Conservation (phyloP, 2,113 vertebrate genomes). For the Dipodomys stephensi region DNA sequence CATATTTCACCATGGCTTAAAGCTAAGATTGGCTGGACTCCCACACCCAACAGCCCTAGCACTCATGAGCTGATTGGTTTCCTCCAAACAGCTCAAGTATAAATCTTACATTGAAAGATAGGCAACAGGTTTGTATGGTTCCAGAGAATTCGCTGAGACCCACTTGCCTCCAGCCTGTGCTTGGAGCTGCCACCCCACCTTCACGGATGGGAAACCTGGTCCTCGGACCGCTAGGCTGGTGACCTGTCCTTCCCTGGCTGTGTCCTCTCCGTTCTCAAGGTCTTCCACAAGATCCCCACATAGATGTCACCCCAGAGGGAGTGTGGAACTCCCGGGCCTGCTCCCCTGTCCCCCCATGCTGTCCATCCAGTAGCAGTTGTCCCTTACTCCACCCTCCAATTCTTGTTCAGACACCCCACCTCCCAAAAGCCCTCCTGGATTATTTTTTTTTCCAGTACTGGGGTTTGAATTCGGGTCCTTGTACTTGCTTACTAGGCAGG, state of each 20-base stretch:
- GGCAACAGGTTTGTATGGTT: not conserved
- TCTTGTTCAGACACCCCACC: not conserved
- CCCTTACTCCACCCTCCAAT: not conserved
- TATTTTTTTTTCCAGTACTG: not conserved
- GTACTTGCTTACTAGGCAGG: too few species aligned
- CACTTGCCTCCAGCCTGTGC: not conserved
- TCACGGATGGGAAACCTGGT: not conserved
- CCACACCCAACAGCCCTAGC: too few species aligned
- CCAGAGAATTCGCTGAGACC: not conserved
- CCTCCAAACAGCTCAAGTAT: not conserved
- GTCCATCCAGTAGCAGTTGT: too few species aligned
- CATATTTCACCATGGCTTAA: not conserved
- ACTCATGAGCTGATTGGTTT: not conserved
- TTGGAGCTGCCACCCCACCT: fast-evolving
- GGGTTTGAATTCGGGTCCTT: too few species aligned
- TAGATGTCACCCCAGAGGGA: not conserved
- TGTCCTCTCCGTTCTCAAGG: not conserved
- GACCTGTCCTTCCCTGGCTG: too few species aligned
- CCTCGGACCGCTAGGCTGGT: not conserved
- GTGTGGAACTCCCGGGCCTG: not conserved
- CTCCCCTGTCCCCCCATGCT: not conserved
- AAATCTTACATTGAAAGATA: not conserved
- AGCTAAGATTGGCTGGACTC: not conserved
- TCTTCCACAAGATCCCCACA: not conserved
- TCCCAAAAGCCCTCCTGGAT: slow-evolving; percentile 14